A percentile compares a stretch with the other conserved stretches of the same genome.
Conservation (phyloP, 2,113 vertebrate genomes). For the Chaenogobius annularis region DNA sequence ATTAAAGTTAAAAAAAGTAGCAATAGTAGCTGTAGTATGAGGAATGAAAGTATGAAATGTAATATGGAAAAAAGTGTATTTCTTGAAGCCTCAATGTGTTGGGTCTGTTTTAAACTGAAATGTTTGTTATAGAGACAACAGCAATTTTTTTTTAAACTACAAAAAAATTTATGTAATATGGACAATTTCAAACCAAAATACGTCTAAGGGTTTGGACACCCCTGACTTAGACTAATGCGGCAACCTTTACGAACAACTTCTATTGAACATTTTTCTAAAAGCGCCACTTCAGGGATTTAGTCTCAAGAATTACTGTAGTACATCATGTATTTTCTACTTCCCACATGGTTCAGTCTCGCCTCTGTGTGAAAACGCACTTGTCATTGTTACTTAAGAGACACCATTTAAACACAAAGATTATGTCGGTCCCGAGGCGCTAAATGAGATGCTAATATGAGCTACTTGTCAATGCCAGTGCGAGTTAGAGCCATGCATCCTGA, state of each 20-base stretch:
- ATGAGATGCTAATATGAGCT: slow-evolving; percentile 50
- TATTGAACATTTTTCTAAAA: slow-evolving; percentile 43
- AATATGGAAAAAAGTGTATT: too few relatives aligned
- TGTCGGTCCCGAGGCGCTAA: slow-evolving; percentile 29
- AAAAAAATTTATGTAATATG: too few relatives aligned
- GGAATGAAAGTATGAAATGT: too few relatives aligned
- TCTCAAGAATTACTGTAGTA: slow-evolving; percentile 33
- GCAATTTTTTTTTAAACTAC: too few relatives aligned
- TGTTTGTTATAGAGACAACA: too few relatives aligned
- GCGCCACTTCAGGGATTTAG: slow-evolving; percentile 21
- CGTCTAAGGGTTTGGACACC: too few relatives aligned
- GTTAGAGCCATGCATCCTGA: slow-evolving; percentile 19
- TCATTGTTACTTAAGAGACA: slow-evolving; percentile 40
- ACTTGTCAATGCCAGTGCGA: slow-evolving; percentile 32
- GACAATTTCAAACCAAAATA: too few relatives aligned
- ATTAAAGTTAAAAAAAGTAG: not conserved
- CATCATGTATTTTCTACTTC: slow-evolving; percentile 20
- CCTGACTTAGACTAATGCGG: too few relatives aligned
- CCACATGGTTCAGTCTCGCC: not conserved
- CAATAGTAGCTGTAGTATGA: not conserved
- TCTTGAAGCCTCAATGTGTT: too few relatives aligned
- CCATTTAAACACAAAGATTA: slow-evolving; percentile 40
- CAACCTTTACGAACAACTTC: slow-evolving; percentile 11
- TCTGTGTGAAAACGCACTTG: slow-evolving; percentile 25
- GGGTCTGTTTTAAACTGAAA: too few relatives aligned